These are phyloP conservation scores for Himalopsyche kuldschensis DNA, from an alignment of 2,888 invertebrate genomes.

Conservation along the genomic window DNA sequence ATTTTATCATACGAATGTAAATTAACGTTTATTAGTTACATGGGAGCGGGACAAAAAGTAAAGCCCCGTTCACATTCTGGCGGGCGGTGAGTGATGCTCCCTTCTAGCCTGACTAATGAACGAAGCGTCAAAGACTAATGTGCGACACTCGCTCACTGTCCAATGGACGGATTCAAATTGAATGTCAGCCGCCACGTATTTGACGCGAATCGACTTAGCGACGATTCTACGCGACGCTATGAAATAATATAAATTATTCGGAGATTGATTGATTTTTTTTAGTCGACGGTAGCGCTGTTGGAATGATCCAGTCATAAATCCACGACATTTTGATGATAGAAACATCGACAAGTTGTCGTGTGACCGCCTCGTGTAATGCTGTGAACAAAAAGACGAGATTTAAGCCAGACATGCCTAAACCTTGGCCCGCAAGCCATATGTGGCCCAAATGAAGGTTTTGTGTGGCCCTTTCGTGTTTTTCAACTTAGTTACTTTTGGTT, in stretches of 20 bases:
- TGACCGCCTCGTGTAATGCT: too few relatives aligned
- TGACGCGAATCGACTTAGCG: background rate
- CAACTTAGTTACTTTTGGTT: too few relatives aligned
- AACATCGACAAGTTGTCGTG: too few relatives aligned
- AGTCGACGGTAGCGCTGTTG: background rate
- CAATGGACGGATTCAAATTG: conserved; percentile 19
- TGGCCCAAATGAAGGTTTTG: too few relatives aligned
- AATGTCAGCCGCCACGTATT: background rate
- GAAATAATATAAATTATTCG: background rate
- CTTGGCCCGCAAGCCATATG: too few relatives aligned
- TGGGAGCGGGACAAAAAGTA: background rate
- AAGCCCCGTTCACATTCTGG: conserved; percentile 7
- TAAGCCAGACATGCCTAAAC: too few relatives aligned
- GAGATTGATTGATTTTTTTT: background rate
- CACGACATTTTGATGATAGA: too few relatives aligned
- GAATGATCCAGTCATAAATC: too few relatives aligned
- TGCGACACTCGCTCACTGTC: conserved; percentile 33
- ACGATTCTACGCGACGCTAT: background rate
- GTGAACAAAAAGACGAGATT: too few relatives aligned
- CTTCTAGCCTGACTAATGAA: conserved; percentile 32
- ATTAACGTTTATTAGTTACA: background rate
- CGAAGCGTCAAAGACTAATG: conserved; percentile 35
- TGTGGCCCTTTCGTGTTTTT: too few relatives aligned
- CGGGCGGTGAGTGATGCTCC: conserved; percentile 20
- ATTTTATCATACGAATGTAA: background rate